phyloP scores from a whole-genome alignment of 2,888 invertebrate species.

The Dynastes hyllus region DNA sequence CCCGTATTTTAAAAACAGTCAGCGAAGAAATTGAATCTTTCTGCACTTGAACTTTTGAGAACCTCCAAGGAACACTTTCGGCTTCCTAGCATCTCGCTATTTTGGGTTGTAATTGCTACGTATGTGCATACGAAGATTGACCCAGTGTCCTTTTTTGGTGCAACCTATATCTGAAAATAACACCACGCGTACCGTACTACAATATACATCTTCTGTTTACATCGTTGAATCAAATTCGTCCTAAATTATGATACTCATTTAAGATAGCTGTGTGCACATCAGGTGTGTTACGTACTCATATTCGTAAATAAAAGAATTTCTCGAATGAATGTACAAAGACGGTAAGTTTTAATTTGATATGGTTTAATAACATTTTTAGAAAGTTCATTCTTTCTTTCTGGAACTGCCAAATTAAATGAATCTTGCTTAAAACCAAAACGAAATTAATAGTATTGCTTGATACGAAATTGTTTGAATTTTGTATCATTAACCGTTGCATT shows the following conservation, averaged over 20 bases:
- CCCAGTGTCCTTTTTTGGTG: conserved; percentile 41
- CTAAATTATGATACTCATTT: conserved; percentile 15
- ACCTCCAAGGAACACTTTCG: not conserved
- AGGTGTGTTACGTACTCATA: not conserved
- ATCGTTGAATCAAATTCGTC: conserved; percentile 22
- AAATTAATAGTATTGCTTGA: no score
- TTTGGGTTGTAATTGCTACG: conserved; percentile 15
- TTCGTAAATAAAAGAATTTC: not conserved
- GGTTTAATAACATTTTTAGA: no score
- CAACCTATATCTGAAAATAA: conserved; percentile 37
- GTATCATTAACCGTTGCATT: no score
- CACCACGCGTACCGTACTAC: not conserved
- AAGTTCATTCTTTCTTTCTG: no score
- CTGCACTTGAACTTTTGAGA: conserved; percentile 26
- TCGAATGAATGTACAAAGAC: no score
- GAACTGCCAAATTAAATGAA: no score
- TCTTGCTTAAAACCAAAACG: no score
- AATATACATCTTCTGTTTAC: conserved; percentile 16
- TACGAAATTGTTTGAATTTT: no score
- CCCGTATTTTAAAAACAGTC: not conserved
- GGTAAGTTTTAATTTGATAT: no score
- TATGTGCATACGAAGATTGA: conserved; percentile 12
- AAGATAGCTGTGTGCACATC: not conserved
- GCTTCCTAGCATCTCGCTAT: conserved; percentile 5
- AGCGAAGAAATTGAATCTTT: not conserved